Evolutionary conservation across 2,888 invertebrate species (phyloP).

Genomic region (Lasioglossum vierecki): DNA sequence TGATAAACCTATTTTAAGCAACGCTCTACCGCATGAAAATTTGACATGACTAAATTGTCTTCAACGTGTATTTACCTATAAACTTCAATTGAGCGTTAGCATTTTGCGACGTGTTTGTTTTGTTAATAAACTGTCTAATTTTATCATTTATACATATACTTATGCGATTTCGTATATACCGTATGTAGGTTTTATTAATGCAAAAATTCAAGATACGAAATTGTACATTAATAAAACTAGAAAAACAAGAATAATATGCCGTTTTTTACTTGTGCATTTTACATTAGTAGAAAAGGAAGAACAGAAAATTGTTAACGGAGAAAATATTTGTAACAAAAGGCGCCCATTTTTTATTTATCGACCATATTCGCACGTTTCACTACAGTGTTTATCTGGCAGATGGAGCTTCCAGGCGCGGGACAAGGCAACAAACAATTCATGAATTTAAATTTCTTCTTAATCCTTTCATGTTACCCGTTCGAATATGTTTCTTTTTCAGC

Average conservation of each 20-base stretch:
- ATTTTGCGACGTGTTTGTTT: slow-evolving; percentile 20
- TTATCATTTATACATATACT: neutral
- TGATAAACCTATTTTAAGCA: neutral
- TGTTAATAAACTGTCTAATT: neutral
- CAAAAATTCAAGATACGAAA: neutral
- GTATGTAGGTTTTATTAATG: neutral
- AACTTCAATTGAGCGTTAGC: slow-evolving; percentile 36
- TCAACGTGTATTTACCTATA: neutral
- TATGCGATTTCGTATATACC: neutral
- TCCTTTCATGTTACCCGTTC: neutral
- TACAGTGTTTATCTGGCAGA: neutral
- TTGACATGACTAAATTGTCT: neutral
- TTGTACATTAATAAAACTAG: neutral
- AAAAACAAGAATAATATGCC: neutral
- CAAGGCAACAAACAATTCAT: neutral
- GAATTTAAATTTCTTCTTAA: neutral
- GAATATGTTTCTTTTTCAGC: neutral
- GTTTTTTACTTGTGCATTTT: neutral
- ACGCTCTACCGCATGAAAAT: neutral
- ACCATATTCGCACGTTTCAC: neutral
- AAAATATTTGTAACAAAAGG: neutral
- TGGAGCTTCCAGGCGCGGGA: neutral
- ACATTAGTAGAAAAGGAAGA: neutral
- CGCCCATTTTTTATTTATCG: neutral
- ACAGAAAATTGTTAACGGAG: neutral